These are phyloP conservation scores for Uria aalge DNA, from an alignment of 2,113 vertebrate genomes.

Conservation along the genomic window DNA sequence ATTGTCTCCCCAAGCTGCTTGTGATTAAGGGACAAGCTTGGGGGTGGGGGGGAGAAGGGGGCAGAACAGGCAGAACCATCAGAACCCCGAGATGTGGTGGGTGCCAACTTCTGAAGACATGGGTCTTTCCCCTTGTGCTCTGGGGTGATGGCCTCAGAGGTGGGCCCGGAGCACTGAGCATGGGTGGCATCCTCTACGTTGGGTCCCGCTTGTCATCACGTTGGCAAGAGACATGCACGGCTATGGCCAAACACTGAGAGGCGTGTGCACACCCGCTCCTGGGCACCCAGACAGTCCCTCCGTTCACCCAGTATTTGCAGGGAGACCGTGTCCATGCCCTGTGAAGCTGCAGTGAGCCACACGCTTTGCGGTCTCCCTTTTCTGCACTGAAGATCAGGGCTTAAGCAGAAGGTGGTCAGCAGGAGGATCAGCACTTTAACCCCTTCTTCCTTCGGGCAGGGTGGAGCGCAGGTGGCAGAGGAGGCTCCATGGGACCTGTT, in stretches of 20 bases:
- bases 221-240: accelerated
- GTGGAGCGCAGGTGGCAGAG: accelerated
- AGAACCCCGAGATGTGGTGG: neutral
- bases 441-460: neutral
- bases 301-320: accelerated
- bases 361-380: neutral
- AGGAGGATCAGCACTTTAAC: conserved; percentile 60
- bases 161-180: neutral
- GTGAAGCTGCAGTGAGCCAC: accelerated
- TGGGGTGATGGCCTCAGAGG: neutral
- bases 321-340: accelerated
- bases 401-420: neutral
- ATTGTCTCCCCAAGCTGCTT: conserved; percentile 67
- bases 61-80: neutral
- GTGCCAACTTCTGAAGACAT: neutral
- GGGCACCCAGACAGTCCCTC: neutral
- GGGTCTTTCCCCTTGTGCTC: neutral
- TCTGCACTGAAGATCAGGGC: accelerated
- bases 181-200: neutral
- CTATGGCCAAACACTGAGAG: neutral
- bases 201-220: accelerated
- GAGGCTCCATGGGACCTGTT: neutral
- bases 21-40: conserved; percentile 49
- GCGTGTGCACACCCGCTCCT: accelerated
- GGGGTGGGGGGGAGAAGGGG: neutral